phyloP scores from a whole-genome alignment of 2,113 vertebrate species.

The Gyps fulvus region DNA sequence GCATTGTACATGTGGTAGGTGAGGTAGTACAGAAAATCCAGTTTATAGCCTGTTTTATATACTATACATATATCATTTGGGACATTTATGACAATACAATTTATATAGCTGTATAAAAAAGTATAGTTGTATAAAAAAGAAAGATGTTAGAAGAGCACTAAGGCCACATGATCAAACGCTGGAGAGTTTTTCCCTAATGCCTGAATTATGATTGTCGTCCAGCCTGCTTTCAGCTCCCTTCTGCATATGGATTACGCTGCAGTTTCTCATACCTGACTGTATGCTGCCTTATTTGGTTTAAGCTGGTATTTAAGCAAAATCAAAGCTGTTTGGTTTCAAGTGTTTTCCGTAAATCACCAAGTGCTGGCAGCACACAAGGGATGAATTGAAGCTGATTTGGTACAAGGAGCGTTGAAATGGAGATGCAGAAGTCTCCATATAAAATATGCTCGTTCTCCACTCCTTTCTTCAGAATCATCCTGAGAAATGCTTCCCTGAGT shows the following conservation, averaged over 20 bases:
- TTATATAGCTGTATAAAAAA: constrained; percentile 23
- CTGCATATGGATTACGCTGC: background rate
- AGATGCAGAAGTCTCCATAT: background rate
- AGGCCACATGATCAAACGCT: background rate
- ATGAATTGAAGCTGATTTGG: background rate
- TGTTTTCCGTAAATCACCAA: background rate
- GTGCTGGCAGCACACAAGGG: background rate
- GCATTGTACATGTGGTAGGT: constrained; percentile 10
- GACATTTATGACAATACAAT: constrained; percentile 27
- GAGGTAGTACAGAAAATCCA: constrained; percentile 20
- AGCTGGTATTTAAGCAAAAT: constrained; percentile 6
- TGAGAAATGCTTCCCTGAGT: background rate
- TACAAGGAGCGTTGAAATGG: background rate
- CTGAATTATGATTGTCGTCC: background rate
- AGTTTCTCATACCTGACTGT: constrained; percentile 28
- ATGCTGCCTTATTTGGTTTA: constrained; percentile 51
- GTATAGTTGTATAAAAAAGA: background rate
- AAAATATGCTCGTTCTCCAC: background rate
- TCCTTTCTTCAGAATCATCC: background rate
- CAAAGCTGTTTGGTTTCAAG: background rate
- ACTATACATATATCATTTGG: constrained; percentile 8
- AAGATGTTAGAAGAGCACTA: background rate
- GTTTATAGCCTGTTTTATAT: constrained; percentile 32
- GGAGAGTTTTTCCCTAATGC: background rate
- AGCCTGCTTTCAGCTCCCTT: background rate